A percentile compares a stretch with the other conserved stretches of the same genome.
These are phyloP conservation scores for Tachyglossus aculeatus DNA, from an alignment of 2,797 vertebrate species.

Conservation along the genomic window DNA sequence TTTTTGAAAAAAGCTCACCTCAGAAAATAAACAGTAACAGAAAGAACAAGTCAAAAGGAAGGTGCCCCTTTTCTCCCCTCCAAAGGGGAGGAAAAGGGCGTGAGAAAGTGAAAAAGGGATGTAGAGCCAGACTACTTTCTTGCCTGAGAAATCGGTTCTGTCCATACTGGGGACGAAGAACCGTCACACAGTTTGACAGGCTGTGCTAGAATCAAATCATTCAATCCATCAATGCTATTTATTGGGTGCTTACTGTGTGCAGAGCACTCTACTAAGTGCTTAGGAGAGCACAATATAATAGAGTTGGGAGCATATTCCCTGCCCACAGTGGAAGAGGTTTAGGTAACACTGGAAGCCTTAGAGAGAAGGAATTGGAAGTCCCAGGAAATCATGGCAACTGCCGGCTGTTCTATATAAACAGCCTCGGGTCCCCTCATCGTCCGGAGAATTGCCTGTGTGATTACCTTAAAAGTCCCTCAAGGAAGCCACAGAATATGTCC, in stretches of 20 bases:
- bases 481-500: conserved; percentile 45
- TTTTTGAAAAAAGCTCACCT: no score
- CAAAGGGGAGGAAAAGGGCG: conserved; percentile 2
- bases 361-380: conserved; percentile 26
- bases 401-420: conserved; percentile 46
- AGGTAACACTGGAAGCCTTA: conserved; percentile 27
- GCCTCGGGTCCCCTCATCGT: conserved; percentile 32
- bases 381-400: conserved; percentile 46
- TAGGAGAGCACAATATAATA: not conserved
- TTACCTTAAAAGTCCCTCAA: conserved; percentile 46
- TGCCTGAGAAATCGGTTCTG: conserved; percentile 2
- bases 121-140: not conserved
- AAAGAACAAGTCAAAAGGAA: conserved; percentile 2
- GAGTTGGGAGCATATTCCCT: conserved; percentile 21
- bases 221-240: not conserved
- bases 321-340: not conserved
- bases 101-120: not conserved
- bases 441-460: conserved; percentile 58
- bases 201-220: not conserved
- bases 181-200: conserved; percentile 14
- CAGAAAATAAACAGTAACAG: not conserved
- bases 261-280: no score
- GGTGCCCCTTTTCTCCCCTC: conserved; percentile 6
- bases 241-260: no score
- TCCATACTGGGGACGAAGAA: conserved; percentile 25